Percentiles rank a stretch among this genome's conserved stretches.
Evolutionary conservation across 2,797 vertebrate species (phyloP).

Genomic region (Darevskia mixta): DNA sequence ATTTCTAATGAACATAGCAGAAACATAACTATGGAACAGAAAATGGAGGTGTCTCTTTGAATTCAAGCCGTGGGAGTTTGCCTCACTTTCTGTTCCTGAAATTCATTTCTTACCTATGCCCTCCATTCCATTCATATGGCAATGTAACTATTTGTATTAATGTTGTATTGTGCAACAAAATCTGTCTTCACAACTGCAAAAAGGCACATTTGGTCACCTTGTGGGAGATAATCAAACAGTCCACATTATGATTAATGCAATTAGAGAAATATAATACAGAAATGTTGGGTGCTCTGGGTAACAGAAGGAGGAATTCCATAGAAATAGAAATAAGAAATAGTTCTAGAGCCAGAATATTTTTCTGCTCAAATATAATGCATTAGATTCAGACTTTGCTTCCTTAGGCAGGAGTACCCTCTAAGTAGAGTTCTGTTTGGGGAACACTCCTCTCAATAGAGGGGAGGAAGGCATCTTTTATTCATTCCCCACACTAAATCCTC

Average conservation of each 20-base stretch:
- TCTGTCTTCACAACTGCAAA: not conserved
- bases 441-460: too few relatives aligned
- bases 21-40: not conserved
- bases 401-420: not conserved
- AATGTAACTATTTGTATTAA: not conserved
- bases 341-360: not conserved
- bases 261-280: not conserved
- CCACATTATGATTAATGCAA: not conserved
- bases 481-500: too few relatives aligned
- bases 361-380: not conserved
- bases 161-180: not conserved
- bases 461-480: too few relatives aligned
- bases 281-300: not conserved
- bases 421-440: too few relatives aligned
- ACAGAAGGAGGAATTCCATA: conserved; percentile 7
- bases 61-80: not conserved
- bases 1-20: not conserved
- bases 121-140: not conserved
- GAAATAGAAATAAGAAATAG: not conserved
- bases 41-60: not conserved
- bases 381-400: not conserved
- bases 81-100: not conserved
- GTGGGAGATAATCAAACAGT: too few relatives aligned
- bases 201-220: too few relatives aligned
- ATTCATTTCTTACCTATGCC: not conserved